A percentile compares a stretch with the other conserved stretches of the same genome.
phyloP scores from a whole-genome alignment of 2,888 invertebrate genomes.

The Glaucopsyche alexis region DNA sequence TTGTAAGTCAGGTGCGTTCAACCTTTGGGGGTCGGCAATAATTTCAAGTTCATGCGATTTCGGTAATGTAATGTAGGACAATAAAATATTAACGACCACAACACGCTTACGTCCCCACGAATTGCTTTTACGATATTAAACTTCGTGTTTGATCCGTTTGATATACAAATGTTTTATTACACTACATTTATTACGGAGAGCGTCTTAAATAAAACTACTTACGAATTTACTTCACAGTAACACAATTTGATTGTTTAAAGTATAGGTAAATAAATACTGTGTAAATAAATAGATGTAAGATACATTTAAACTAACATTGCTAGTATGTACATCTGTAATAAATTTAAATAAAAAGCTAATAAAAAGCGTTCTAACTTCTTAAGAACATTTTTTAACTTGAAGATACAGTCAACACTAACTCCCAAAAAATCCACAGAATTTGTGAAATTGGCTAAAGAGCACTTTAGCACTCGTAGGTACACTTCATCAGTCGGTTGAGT shows the following conservation, averaged over 20 bases:
- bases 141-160: not conserved
- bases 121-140: constrained; percentile 12
- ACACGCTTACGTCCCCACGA: not conserved
- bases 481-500: not conserved
- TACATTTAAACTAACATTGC: too few relatives aligned
- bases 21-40: not conserved
- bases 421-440: not conserved
- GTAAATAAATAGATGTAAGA: too few relatives aligned
- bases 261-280: too few relatives aligned
- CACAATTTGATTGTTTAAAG: too few relatives aligned
- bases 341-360: too few relatives aligned
- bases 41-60: constrained; percentile 6
- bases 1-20: not conserved
- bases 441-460: not conserved
- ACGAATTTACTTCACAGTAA: too few relatives aligned
- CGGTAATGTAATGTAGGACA: not conserved
- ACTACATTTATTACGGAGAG: not conserved
- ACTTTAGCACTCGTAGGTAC: constrained; percentile 5
- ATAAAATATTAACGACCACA: not conserved
- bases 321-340: too few relatives aligned
- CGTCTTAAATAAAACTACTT: not conserved
- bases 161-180: not conserved
- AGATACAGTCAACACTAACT: not conserved
- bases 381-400: not conserved
- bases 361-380: not conserved